phyloP scores from a whole-genome alignment of 2,888 invertebrate genomes.

The Melinopterus prodromus region DNA sequence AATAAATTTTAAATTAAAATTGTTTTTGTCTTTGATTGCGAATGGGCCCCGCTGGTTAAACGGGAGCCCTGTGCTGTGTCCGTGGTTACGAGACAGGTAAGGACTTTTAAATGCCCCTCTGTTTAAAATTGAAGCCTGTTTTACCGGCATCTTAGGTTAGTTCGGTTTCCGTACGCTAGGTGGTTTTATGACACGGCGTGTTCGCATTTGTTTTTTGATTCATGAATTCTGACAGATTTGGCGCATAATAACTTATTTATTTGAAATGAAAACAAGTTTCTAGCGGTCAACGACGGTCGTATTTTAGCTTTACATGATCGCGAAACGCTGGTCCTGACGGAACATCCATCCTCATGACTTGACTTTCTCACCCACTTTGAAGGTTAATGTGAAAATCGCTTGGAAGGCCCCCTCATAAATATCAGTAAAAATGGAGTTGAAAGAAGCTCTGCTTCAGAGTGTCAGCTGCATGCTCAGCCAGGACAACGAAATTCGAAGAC shows the following conservation, averaged over 20 bases:
- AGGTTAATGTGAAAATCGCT: neutral
- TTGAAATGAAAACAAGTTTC: slow-evolving; percentile 8
- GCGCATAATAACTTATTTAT: slow-evolving; percentile 13
- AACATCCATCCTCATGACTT: neutral
- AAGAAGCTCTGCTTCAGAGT: slow-evolving; percentile 48
- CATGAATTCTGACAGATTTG: slow-evolving; percentile 19
- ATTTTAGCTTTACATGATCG: neutral
- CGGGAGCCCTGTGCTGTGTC: no score
- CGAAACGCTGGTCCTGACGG: neutral
- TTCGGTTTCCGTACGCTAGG: neutral
- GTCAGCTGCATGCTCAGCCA: slow-evolving; percentile 50
- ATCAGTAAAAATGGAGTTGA: slow-evolving; percentile 41
- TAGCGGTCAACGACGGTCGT: neutral
- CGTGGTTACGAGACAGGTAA: no score
- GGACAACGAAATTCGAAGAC: slow-evolving; percentile 47
- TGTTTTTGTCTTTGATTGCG: no score
- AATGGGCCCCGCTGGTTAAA: no score
- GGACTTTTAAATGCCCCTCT: neutral
- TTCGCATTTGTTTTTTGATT: slow-evolving; percentile 20
- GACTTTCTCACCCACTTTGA: neutral
- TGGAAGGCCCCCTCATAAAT: neutral
- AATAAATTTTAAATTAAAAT: no score
- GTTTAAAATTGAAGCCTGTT: neutral
- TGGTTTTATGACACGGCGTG: slow-evolving; percentile 5
- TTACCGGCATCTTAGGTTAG: neutral